Percentiles rank a stretch among this genome's conserved stretches.
These are phyloP conservation scores for Cataglyphis cursor DNA, from an alignment of 2,888 invertebrate genomes.

Conservation along the genomic window DNA sequence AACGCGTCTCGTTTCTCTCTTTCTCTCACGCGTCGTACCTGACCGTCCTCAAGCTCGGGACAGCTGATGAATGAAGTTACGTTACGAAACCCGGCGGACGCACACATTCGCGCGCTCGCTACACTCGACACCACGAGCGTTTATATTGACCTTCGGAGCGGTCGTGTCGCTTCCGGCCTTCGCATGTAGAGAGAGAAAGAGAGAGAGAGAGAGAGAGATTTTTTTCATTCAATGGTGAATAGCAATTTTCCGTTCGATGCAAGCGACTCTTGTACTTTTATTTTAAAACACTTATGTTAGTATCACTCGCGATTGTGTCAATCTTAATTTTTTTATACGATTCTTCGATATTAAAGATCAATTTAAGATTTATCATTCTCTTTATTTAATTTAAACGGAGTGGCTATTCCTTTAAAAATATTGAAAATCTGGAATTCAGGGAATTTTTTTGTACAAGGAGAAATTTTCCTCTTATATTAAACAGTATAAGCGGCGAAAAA, in stretches of 20 bases:
- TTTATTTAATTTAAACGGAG: no score
- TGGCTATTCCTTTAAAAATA: no score
- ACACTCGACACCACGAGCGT: constrained; percentile 30
- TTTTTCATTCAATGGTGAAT: constrained; percentile 30
- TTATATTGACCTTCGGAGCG: constrained; percentile 42
- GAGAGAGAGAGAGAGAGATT: not conserved
- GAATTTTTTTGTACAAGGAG: no score
- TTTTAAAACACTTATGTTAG: not conserved
- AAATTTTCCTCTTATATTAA: no score
- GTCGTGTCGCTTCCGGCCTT: constrained; percentile 33
- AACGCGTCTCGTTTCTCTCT: constrained; percentile 28
- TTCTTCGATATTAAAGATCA: no score
- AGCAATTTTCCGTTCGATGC: constrained; percentile 19
- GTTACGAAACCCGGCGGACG: constrained; percentile 47
- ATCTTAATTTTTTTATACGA: constrained; percentile 2
- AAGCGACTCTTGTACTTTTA: not conserved
- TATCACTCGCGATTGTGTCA: constrained; percentile 14
- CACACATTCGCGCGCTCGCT: constrained; percentile 13
- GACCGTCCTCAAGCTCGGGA: constrained; percentile 54
- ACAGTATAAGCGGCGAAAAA: no score
- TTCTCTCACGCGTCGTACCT: constrained; percentile 26
- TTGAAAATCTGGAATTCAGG: no score
- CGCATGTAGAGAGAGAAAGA: not conserved
- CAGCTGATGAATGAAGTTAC: constrained; percentile 55
- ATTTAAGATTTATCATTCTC: no score